A percentile compares a stretch with the other conserved stretches of the same genome.
Evolutionary conservation across 1,140 invertebrate species (phyloP).

Genomic region (Drosophila mojavensis): DNA sequence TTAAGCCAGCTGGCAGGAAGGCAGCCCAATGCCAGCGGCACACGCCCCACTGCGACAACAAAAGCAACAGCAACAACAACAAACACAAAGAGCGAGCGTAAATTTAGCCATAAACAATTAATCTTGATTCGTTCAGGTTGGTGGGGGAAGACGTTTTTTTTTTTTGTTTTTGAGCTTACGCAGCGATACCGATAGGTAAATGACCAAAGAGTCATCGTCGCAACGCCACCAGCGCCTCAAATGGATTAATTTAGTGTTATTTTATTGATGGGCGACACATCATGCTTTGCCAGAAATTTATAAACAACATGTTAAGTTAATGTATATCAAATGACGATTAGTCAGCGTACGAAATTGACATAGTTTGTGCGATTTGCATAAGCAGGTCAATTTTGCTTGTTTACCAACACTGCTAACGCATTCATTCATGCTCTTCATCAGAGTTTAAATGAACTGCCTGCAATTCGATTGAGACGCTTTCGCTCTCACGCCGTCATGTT

Average conservation of each 20-base stretch:
- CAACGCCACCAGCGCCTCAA: constrained; percentile 31
- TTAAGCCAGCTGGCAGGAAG: constrained; percentile 3
- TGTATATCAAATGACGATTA: constrained; percentile 39
- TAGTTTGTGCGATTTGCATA: constrained; percentile 14
- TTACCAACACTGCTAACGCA: constrained; percentile 6
- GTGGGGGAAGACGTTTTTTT: constrained; percentile 1
- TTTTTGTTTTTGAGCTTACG: constrained; percentile 28
- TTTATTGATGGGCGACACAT: constrained; percentile 66
- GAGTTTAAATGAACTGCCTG: too few relatives aligned
- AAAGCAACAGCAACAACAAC: not conserved
- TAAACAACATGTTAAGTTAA: constrained; percentile 33
- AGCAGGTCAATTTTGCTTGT: not conserved
- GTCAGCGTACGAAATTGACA: constrained; percentile 12
- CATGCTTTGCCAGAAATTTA: constrained; percentile 44
- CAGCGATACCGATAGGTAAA: constrained; percentile 62
- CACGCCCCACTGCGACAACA: constrained; percentile 27
- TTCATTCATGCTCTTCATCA: too few relatives aligned
- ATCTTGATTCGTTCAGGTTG: constrained; percentile 62
- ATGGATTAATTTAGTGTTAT: constrained; percentile 58
- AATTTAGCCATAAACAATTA: constrained; percentile 63
- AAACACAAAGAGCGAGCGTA: constrained; percentile 18
- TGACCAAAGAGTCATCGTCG: constrained; percentile 63
- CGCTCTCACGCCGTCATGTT: too few relatives aligned
- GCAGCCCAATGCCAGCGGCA: constrained; percentile 41
- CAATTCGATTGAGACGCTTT: too few relatives aligned